Conservation (phyloP, 2,113 vertebrate species). For the Sterna hirundo region DNA sequence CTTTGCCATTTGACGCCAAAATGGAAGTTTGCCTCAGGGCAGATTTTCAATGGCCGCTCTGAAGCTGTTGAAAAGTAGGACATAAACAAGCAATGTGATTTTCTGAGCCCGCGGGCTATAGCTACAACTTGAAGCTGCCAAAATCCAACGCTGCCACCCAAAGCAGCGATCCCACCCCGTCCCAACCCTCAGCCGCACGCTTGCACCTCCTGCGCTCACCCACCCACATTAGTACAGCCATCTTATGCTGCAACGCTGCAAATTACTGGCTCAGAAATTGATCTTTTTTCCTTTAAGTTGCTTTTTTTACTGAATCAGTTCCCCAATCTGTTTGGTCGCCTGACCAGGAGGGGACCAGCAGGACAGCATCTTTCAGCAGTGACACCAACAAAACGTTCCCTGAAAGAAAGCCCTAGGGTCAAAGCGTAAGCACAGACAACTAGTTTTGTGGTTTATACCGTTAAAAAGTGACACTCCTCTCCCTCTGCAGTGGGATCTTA, state of each 20-base stretch:
- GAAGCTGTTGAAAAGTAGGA: conserved; percentile 54
- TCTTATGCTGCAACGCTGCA: neutral
- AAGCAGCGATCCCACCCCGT: neutral
- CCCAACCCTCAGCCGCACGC: neutral
- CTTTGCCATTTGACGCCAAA: conserved; percentile 24
- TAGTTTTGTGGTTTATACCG: neutral
- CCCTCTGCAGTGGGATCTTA: neutral
- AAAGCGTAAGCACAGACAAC: neutral
- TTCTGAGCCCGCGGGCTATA: neutral
- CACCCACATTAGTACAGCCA: neutral
- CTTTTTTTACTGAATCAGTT: neutral
- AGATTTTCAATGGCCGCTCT: neutral
- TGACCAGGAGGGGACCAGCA: neutral
- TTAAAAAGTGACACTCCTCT: neutral
- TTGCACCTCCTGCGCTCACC: neutral
- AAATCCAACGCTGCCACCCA: neutral
- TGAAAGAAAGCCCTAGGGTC: neutral
- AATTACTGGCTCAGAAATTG: neutral
- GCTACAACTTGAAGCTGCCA: neutral
- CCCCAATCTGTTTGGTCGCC: neutral
- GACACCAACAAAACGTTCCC: neutral
- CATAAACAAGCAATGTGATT: conserved; percentile 21
- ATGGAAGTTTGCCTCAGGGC: conserved; percentile 27
- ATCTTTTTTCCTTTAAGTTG: neutral
- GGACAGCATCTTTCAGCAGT: neutral